A percentile compares a stretch with the other conserved stretches of the same genome.
Conservation (phyloP, 2,888 invertebrate genomes). For the Sinohyriopsis cumingii region DNA sequence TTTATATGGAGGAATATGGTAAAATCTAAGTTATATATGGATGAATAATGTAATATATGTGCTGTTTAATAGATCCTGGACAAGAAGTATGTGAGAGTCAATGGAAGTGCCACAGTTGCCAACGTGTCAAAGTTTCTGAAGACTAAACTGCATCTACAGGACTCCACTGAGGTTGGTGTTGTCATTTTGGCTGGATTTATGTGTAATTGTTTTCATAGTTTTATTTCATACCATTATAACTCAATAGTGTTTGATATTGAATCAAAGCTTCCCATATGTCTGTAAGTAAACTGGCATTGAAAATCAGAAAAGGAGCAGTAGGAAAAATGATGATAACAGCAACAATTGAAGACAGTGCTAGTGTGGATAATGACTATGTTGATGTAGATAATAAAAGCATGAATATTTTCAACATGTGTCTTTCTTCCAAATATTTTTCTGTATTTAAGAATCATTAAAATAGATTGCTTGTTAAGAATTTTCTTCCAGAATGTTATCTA, state of each 20-base stretch:
- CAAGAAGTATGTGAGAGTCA: conserved; percentile 56
- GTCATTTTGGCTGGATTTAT: conserved; percentile 1
- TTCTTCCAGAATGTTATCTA: too few species aligned
- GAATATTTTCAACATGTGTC: too few species aligned
- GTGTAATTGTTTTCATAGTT: neutral
- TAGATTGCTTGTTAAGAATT: too few species aligned
- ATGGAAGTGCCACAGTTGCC: conserved; percentile 49
- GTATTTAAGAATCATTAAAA: too few species aligned
- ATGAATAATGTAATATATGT: neutral
- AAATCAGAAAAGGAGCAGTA: neutral
- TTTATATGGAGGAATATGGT: neutral
- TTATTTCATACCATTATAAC: neutral
- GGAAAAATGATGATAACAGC: neutral
- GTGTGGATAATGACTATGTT: neutral
- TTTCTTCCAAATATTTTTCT: too few species aligned
- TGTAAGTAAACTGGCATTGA: neutral
- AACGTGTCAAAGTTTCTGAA: conserved; percentile 51
- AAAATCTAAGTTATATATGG: neutral
- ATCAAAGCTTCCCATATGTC: neutral
- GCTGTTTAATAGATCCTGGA: conserved; percentile 25
- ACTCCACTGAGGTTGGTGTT: conserved; percentile 41
- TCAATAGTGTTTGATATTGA: neutral
- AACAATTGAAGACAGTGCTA: neutral
- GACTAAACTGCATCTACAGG: conserved; percentile 48
- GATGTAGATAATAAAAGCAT: neutral